phyloP scores from a whole-genome alignment of 1,140 invertebrate species.

The Myzus persicae region DNA sequence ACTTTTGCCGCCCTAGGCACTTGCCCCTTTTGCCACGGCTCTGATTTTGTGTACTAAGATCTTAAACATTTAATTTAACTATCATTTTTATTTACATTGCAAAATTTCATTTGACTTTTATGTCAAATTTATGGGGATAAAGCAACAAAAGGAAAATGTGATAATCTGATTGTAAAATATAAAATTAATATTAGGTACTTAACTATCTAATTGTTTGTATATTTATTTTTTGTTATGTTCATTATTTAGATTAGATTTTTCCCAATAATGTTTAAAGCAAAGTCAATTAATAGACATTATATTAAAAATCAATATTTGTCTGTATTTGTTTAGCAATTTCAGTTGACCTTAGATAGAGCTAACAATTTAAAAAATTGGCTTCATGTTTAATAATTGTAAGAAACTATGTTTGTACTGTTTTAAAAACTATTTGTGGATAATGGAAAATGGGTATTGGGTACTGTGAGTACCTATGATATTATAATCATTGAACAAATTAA shows the following conservation, averaged over 20 bases:
- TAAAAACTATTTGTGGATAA: neutral
- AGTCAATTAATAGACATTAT: neutral
- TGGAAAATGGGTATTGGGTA: neutral
- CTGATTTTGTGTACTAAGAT: no score
- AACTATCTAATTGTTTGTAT: neutral
- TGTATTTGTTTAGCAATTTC: neutral
- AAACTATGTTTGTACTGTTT: neutral
- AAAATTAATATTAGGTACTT: neutral
- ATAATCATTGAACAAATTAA: neutral
- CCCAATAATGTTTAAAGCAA: neutral
- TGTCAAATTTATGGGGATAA: no score
- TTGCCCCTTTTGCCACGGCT: no score
- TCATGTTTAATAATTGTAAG: neutral
- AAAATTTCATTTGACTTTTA: no score
- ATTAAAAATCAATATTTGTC: neutral
- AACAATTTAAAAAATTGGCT: neutral
- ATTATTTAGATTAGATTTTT: neutral
- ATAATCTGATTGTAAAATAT: neutral
- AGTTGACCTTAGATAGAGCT: neutral
- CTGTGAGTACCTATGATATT: no score
- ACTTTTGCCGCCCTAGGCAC: no score
- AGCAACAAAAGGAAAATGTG: neutral
- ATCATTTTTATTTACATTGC: no score
- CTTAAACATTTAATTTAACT: no score
- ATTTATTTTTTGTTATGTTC: neutral